A percentile compares a stretch with the other conserved stretches of the same genome.
phyloP scores from a whole-genome alignment of 2,797 vertebrate species.

The Darevskia nairensis region DNA sequence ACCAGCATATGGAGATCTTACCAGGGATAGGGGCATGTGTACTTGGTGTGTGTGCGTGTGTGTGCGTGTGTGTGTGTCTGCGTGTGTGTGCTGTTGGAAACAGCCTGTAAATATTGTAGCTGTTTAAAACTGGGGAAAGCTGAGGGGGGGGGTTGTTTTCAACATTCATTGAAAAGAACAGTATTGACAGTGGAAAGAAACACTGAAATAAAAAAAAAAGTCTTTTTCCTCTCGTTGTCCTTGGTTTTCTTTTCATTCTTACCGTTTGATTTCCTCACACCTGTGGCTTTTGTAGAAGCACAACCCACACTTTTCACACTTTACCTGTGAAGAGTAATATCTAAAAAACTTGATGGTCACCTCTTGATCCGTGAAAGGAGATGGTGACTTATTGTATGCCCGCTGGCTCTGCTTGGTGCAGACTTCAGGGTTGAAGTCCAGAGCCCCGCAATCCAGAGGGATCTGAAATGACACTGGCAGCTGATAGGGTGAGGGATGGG shows the following conservation, averaged over 20 bases:
- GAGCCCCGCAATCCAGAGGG: too few species aligned
- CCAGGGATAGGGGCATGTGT: constrained; percentile 75
- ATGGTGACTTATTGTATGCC: too few species aligned
- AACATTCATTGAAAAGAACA: constrained; percentile 78
- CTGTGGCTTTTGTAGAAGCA: background rate
- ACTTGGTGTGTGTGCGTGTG: constrained; percentile 67
- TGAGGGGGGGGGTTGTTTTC: constrained; percentile 71
- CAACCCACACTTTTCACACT: background rate
- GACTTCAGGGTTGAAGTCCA: too few species aligned
- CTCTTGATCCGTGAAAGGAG: too few species aligned
- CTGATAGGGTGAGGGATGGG: too few species aligned
- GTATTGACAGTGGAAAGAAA: constrained; percentile 80
- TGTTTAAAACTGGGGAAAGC: constrained; percentile 79
- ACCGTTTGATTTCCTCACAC: background rate
- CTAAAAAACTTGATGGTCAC: too few species aligned
- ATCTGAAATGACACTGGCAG: too few species aligned
- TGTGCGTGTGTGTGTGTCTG: constrained; percentile 69
- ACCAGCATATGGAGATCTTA: constrained; percentile 77
- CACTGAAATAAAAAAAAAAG: constrained; percentile 80
- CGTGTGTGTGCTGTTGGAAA: constrained; percentile 75
- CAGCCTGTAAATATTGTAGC: constrained; percentile 83
- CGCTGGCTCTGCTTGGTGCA: too few species aligned
- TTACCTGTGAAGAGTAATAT: background rate
- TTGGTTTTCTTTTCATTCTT: constrained; percentile 63
- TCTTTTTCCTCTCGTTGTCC: constrained; percentile 76